Evolutionary conservation across 2,113 vertebrate species (phyloP), one percentile per base, ranked within the genome.

Genomic region (Harpagus bidentatus): DNA sequence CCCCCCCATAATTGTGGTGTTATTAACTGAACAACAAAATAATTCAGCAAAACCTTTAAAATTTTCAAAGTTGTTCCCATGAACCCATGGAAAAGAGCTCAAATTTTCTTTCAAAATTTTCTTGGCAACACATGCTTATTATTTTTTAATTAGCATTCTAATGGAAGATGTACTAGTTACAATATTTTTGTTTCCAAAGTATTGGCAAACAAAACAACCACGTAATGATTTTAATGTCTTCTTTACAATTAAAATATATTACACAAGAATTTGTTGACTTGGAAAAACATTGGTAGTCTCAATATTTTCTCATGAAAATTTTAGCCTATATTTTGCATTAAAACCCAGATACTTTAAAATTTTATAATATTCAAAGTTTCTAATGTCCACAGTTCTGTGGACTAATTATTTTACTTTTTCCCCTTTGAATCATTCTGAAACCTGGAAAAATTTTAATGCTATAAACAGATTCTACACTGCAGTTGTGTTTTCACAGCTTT

Each of bases 131-230:
- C 10, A 56, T 29, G 29, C 11, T 87, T 52, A 69, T 47, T 29
- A 32, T 93, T 82, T 91, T 89, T 95, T 69, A 72, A 83, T 90
- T 82, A 94, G 19, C 31, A 56, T 87, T 87, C 48, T 93, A 82
- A 76, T 65, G 13, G 71, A 76, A 85, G 53, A 76, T 25, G 23
- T 69, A 45, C 29, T 36, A 20, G 34, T 73, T 86, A 58, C 69
- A 78, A 45, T 92, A 88, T 81, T 92, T 86, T 78, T 13, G 8
- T 91, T 88, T 91, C 72, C 71, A 62, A 88, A 71, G 19, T 83
- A 48, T 9, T 66, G 40, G 22, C 88, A 88, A 95, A 93, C 63
- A 90, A 83, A 63, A 70, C 43, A 86, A 88, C 23, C 58, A 86
- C 63, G 62, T 50, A 86, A 91, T 67, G 10, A 42, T 78, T 92